Evolutionary conservation across 2,797 vertebrate species (phyloP), one percentile per base, ranked within the genome.

Genomic region (Danio choprae): DNA sequence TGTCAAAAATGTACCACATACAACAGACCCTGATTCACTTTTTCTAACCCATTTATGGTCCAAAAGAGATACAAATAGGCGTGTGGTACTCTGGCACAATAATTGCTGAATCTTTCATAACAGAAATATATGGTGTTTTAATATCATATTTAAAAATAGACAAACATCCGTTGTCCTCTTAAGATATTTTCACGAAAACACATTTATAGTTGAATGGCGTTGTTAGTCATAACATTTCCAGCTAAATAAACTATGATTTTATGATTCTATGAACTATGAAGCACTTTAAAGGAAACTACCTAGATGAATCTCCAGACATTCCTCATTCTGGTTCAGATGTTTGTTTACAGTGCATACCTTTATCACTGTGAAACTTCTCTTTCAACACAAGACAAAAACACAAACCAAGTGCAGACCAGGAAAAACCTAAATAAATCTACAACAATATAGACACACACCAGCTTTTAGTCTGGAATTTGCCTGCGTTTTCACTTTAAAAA

Each of bases 401-500:
- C 75, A 48, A 63, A 46, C 74, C 80, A 81, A 63, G 59, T 60
- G 64, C 76, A 55, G 74, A 16, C 18, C 4, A 63, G 70, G 29
- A 77, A 64, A 74, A 65, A 59, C 56, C 55, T 41, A 83, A 85
- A 83, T 69, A 75, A 65, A 81, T 69, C 62, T 55, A 50, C 69
- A 82, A 87, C 80, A 87, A 86, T 85, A 81, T 85, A 79, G 81
- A 80, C 72, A 73, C 75, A 80, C 81, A 64, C 60, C 75, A 67
- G 79, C 74, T 58, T 69, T 72, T 67, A 36, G 67, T 69, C 75
- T 82, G 87, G 86, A 89, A 89, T 88, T 78, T 88, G 87, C 86
- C 83, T 80, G 86, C 85, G 81, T 79, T 86, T 87, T 85, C 80
- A 83, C 20, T 85, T 82, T 83, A 79, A 44, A 80, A 64, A 86